Percentiles rank a stretch among this genome's conserved stretches.
Evolutionary conservation across 1,140 invertebrate genomes (phyloP).

Genomic region (Leptopilina clavipes): DNA sequence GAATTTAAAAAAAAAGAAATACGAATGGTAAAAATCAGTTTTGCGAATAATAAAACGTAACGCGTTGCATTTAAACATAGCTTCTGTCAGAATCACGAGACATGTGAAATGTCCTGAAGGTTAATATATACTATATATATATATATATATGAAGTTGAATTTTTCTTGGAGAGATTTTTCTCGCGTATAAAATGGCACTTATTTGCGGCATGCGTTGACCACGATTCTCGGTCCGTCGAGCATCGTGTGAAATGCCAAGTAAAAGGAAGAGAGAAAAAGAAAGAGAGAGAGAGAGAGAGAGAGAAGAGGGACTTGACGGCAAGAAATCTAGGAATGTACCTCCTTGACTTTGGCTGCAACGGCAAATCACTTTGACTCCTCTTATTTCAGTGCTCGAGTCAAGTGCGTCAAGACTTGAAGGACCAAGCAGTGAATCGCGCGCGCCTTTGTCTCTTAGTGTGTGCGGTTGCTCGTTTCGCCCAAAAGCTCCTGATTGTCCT

Average conservation of each 20-base stretch:
- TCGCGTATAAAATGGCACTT: neutral
- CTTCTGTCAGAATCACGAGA: no score
- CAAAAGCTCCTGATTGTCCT: slow-evolving; percentile 29
- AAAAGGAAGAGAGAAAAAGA: neutral
- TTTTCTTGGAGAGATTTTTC: neutral
- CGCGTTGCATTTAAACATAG: no score
- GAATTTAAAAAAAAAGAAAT: no score
- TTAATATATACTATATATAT: no score
- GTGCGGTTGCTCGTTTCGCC: slow-evolving; percentile 16
- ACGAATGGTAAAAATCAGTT: no score
- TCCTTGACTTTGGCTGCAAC: slow-evolving; percentile 17
- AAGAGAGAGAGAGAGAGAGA: neutral
- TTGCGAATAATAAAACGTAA: no score
- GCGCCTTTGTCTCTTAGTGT: neutral
- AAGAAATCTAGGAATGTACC: slow-evolving; percentile 29
- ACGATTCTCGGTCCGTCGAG: slow-evolving; percentile 40
- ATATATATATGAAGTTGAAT: neutral
- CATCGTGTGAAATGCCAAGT: slow-evolving; percentile 47
- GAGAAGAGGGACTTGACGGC: neutral
- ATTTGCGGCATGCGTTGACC: slow-evolving; percentile 33
- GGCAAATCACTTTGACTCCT: slow-evolving; percentile 32
- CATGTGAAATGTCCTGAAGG: no score
- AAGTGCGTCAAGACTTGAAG: slow-evolving; percentile 31
- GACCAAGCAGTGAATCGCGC: neutral
- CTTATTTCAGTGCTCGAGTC: slow-evolving; percentile 30